Base-by-base conservation (phyloP, 2,797 vertebrate species). In the Sebastolobus alascanus region DNA sequence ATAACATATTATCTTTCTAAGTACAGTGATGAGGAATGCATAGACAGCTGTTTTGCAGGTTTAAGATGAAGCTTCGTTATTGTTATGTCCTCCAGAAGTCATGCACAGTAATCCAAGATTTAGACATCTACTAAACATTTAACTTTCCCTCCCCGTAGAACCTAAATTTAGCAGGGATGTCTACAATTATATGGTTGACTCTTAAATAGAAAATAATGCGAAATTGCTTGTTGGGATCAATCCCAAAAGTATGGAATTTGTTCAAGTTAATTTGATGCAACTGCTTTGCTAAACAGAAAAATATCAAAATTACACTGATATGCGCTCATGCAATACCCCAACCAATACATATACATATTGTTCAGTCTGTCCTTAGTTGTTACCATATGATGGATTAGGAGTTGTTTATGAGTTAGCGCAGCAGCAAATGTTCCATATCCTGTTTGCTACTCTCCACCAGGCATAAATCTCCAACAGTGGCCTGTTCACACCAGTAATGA, bases 381-480 rank as follows among this genome's bases (percentile, higher is more conserved):
- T 77, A 70, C 80, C 81, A 88, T 84, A 73, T 69, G 75, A 88
- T 71, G 46, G 68, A 81, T 76, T 67, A 77, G 68, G 52, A 83
- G 79, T 82, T 90, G 82, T 89, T 88, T 86, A 87, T 84, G 81
- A 82, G 75, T 75, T 76, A 60, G 56, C 35, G 14, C 73, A 75
- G 84, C 76, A 88, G 73, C 84, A 86, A 79, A 80, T 88, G 68
- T 22, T 75, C 63, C 79, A 84, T 86, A 80, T 88, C 76, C 83
- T 85, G 80, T 87, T 88, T 88, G 72, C 71, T 87, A 46, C 73
- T 79, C 63, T 82, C 52, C 74, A 82, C 40, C 63, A 56, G 13
- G 22, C 54, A 81, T 81, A 89, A 84, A 88, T 88, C 85, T 84
- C 31, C 35, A 50, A 22, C 71, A 76, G 68, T 80, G 82, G 79